Evolutionary conservation across 2,888 invertebrate genomes (phyloP).

Genomic region (Rhorus exstirpatorius): DNA sequence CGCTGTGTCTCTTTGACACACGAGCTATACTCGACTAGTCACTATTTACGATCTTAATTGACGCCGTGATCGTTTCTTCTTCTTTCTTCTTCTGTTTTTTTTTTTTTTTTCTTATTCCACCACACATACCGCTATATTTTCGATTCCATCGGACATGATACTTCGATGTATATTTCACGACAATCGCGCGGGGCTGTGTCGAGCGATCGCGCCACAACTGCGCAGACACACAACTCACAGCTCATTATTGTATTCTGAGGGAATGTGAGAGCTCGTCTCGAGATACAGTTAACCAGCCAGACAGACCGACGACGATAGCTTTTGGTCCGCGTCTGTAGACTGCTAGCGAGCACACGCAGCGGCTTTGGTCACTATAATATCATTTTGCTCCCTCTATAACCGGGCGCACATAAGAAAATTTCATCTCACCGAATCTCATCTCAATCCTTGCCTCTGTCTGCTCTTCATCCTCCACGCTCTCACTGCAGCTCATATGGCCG

Average conservation of each 20-base stretch:
- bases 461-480: not conserved
- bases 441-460: not conserved
- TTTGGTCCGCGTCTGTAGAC: constrained; percentile 2
- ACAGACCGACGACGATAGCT: constrained; percentile 70
- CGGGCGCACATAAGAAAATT: no score
- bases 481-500: not conserved
- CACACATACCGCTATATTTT: not conserved
- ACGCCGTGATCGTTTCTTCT: not conserved
- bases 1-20: not conserved
- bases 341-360: constrained; percentile 15
- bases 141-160: not conserved
- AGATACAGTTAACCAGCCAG: constrained; percentile 72
- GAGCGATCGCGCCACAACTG: not conserved
- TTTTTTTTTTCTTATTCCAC: no score
- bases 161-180: not conserved
- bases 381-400: no score
- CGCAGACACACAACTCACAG: not conserved
- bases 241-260: constrained; percentile 7
- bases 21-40: not conserved
- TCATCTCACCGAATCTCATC: constrained; percentile 11
- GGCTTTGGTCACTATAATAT: constrained; percentile 37
- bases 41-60: constrained; percentile 30
- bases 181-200: not conserved
- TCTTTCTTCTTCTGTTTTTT: not conserved
- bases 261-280: constrained; percentile 56